Percentiles rank a stretch among this genome's conserved stretches.
phyloP scores from a whole-genome alignment of 1,140 invertebrate genomes.

The Vollenhovia emeryi region DNA sequence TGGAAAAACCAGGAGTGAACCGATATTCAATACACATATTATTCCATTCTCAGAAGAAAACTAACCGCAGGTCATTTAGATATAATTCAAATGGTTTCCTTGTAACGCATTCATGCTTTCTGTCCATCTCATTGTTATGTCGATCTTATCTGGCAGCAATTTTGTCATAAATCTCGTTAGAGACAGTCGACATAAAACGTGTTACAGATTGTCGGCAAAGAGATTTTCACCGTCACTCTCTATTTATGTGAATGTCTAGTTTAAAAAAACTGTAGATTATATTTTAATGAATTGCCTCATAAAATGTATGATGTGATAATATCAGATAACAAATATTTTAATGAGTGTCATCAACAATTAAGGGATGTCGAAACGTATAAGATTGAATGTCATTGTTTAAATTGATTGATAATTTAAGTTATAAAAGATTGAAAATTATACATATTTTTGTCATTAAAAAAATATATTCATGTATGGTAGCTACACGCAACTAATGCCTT shows the following conservation, averaged over 20 bases:
- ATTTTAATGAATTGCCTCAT: neutral
- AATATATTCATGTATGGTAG: neutral
- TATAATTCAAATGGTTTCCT: neutral
- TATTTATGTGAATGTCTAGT: neutral
- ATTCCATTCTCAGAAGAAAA: neutral
- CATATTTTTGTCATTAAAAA: neutral
- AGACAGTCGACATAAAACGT: constrained; percentile 2
- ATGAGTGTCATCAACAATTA: neutral
- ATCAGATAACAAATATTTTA: neutral
- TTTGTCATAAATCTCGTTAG: constrained; percentile 10
- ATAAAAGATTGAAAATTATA: neutral
- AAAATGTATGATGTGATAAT: neutral
- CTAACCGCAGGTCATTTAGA: neutral
- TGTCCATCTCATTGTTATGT: neutral
- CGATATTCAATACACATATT: neutral
- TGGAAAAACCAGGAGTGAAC: neutral
- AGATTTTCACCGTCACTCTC: neutral
- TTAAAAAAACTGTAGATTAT: neutral
- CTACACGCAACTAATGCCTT: neutral
- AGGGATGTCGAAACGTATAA: neutral
- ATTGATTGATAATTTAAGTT: neutral
- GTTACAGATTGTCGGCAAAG: neutral
- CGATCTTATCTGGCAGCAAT: constrained; percentile 32
- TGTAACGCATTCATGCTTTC: neutral
- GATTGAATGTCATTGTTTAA: neutral